Base-by-base conservation (phyloP, 2,113 vertebrate genomes). In the Proterorhinus semilunaris region DNA sequence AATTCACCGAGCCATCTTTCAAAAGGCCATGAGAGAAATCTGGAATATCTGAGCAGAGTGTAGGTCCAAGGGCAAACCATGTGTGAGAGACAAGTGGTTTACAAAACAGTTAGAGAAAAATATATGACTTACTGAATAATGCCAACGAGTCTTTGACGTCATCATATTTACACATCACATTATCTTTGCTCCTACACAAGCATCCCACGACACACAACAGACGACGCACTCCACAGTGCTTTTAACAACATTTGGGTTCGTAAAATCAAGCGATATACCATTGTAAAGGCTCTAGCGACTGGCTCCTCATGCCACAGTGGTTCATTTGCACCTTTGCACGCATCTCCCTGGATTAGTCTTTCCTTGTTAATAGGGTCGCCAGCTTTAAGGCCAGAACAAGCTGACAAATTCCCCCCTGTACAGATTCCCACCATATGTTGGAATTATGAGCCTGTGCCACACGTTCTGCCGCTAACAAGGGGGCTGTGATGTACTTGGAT, bases 281-380 rank as follows among this genome's bases (percentile, higher is more conserved):
- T 9, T 27, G 17, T 27, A 55, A 49, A 55, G 27, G 4, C 5
- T 10, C 27, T 55, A 27, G 27, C 53, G 17, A 55, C 11, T 16
- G 21, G 8, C 10, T 27, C 17, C 17, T 27, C 17, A 6, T 21
- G 11, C 17, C 10, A 27, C 27, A 10, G 27, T 5, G 13, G 11
- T 58, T 58, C 21, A 42, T 42, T 58, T 58, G 62, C 75, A 15
- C 78, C 69, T 83, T 81, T 84, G 87, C 79, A 79, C 78, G 87
- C 86, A 88, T 91, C 89, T 88, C 89, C 61, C 71, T 79, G 88
- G 90, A 91, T 92, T 91, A 89, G 73, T 15, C 83, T 82, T 89
- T 71, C 71, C 71, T 21, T 11, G 59, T 86, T 92, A 90, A 91
- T 91, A 86, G 83, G 90, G 89, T 93, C 87, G 91, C 85, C 69